These are phyloP conservation scores for Formica aserva DNA, from an alignment of 2,888 invertebrate species.

Conservation along the genomic window DNA sequence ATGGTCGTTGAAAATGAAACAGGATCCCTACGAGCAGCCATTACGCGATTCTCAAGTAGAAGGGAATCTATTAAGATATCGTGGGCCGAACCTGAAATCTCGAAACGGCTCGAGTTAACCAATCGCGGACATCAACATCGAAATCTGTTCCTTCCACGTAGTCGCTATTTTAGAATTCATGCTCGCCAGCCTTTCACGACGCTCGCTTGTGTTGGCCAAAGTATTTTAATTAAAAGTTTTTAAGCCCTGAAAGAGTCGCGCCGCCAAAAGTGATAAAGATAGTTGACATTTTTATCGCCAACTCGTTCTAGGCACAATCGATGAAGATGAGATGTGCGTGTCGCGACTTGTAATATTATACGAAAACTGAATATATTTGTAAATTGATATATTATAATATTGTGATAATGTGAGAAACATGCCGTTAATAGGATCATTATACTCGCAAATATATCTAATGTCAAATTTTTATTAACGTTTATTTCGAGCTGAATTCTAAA, in stretches of 20 bases:
- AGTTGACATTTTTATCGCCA: slow-evolving; percentile 72
- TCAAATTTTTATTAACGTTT: not conserved
- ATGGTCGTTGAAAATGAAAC: slow-evolving; percentile 43
- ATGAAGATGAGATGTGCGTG: slow-evolving; percentile 19
- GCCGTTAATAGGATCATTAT: slow-evolving; percentile 10
- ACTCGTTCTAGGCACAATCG: slow-evolving; percentile 8
- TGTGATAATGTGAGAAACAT: not conserved
- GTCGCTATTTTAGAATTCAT: slow-evolving; percentile 59
- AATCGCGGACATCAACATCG: slow-evolving; percentile 80
- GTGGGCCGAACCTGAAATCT: slow-evolving; percentile 80
- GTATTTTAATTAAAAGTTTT: slow-evolving; percentile 77
- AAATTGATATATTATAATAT: slow-evolving; percentile 26
- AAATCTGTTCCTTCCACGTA: slow-evolving; percentile 57
- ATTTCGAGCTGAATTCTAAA: not conserved
- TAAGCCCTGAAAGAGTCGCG: slow-evolving; percentile 41
- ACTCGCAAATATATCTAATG: not conserved
- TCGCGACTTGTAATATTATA: slow-evolving; percentile 20
- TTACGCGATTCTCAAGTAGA: slow-evolving; percentile 62
- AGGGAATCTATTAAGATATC: slow-evolving; percentile 84
- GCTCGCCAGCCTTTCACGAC: slow-evolving; percentile 30
- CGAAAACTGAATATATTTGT: not conserved
- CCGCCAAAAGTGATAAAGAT: slow-evolving; percentile 69
- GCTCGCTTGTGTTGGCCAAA: slow-evolving; percentile 49
- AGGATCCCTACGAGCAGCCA: slow-evolving; percentile 62
- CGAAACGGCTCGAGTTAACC: slow-evolving; percentile 70